A percentile compares a stretch with the other conserved stretches of the same genome.
These are phyloP conservation scores for Clarias macrocephalus DNA, from an alignment of 2,113 vertebrate species.

Conservation along the genomic window DNA sequence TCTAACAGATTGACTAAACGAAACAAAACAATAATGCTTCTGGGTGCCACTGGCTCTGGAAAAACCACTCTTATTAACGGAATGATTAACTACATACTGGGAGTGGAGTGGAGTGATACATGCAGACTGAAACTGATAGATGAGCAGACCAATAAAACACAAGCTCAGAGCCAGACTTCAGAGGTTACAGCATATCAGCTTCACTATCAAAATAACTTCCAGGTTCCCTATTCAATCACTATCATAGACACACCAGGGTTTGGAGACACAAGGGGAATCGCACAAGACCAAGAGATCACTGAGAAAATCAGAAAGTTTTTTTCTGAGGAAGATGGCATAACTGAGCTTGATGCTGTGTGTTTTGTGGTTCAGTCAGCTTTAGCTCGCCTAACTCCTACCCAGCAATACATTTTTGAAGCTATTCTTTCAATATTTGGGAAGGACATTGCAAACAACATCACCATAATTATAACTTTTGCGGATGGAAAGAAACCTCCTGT, in stretches of 20 bases:
- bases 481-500: conserved; percentile 52
- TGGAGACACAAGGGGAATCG: conserved; percentile 56
- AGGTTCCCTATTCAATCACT: conserved; percentile 53
- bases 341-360: conserved; percentile 57
- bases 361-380: conserved; percentile 59
- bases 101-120: conserved; percentile 55
- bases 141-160: conserved; percentile 48
- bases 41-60: conserved; percentile 62
- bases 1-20: neutral
- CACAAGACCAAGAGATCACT: conserved; percentile 43
- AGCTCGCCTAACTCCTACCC: conserved; percentile 38
- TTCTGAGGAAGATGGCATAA: conserved; percentile 17
- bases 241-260: conserved; percentile 65
- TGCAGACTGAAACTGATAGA: conserved; percentile 56
- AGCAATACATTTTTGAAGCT: conserved; percentile 58
- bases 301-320: conserved; percentile 52
- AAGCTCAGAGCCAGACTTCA: conserved; percentile 60
- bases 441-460: conserved; percentile 58
- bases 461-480: conserved; percentile 55
- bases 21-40: conserved; percentile 54
- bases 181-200: conserved; percentile 57
- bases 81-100: conserved; percentile 62
- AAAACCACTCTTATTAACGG: conserved; percentile 59
- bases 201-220: conserved; percentile 36
- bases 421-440: conserved; percentile 61